These are phyloP conservation scores for Mergus octosetaceus DNA, from an alignment of 2,797 vertebrate genomes.

Conservation along the genomic window DNA sequence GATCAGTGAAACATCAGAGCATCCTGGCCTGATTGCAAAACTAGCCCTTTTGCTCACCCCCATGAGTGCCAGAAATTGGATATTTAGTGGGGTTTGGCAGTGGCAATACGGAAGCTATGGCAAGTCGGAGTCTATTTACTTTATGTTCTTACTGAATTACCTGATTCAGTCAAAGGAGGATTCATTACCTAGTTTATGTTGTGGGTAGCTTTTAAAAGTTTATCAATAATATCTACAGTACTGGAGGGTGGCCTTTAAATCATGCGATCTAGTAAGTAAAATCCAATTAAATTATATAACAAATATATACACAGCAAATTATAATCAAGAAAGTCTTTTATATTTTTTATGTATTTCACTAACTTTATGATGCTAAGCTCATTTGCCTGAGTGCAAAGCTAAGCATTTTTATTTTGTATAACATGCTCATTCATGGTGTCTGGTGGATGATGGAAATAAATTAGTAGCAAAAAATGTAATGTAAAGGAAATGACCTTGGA, in stretches of 20 bases:
- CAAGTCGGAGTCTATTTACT: neutral
- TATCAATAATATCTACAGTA: neutral
- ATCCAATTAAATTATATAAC: neutral
- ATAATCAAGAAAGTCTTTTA: neutral
- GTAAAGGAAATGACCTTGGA: neutral
- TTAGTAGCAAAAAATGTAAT: neutral
- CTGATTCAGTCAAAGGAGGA: neutral
- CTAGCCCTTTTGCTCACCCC: neutral
- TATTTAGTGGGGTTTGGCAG: neutral
- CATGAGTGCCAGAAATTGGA: neutral
- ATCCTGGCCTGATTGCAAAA: neutral
- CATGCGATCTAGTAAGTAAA: neutral
- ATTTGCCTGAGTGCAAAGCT: neutral
- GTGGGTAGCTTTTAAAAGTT: neutral
- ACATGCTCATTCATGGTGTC: neutral
- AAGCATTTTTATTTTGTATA: conserved; percentile 3
- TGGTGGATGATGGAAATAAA: neutral
- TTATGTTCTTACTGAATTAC: neutral
- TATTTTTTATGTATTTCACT: neutral
- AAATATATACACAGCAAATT: neutral
- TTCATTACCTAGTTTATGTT: neutral
- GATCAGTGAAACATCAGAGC: neutral
- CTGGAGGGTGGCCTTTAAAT: neutral
- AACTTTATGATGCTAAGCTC: neutral
- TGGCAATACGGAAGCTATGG: neutral